Conservation (phyloP, 2,888 invertebrate genomes). For the Plagiodera versicolora region DNA sequence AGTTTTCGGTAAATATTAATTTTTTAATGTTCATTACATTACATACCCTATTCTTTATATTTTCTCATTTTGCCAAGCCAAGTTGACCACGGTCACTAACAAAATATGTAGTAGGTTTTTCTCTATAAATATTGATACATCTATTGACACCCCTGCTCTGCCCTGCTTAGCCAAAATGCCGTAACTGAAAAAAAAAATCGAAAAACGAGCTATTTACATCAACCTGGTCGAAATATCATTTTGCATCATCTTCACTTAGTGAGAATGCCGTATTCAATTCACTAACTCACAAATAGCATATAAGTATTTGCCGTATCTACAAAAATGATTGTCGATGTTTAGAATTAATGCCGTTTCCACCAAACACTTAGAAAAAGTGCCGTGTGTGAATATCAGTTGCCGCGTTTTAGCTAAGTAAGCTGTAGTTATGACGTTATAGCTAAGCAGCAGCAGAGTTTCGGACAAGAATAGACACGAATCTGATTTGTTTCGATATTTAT, state of each 20-base stretch:
- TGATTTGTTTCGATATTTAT: no score
- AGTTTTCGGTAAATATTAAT: slow-evolving; percentile 6
- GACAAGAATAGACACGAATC: no score
- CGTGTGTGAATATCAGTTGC: not conserved
- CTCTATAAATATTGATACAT: slow-evolving; percentile 3
- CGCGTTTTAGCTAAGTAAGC: not conserved
- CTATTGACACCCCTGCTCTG: not conserved
- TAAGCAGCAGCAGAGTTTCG: not conserved
- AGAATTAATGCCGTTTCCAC: not conserved
- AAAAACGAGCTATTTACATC: no score
- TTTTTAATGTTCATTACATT: slow-evolving; percentile 7
- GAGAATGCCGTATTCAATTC: no score
- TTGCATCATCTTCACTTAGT: no score
- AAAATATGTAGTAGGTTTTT: slow-evolving; percentile 10
- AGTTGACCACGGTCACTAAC: slow-evolving; percentile 10
- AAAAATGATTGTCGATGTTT: not conserved
- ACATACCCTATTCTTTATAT: slow-evolving; percentile 9
- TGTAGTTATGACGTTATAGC: not conserved
- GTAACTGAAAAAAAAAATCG: no score
- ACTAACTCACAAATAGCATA: no score
- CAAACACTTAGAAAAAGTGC: not conserved
- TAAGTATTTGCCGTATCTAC: not conserved
- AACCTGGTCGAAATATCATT: no score
- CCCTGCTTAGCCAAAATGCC: no score
- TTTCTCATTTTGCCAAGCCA: slow-evolving; percentile 10